These are phyloP conservation scores for Dendrolimus punctatus DNA, from an alignment of 1,140 invertebrate species.

Conservation along the genomic window DNA sequence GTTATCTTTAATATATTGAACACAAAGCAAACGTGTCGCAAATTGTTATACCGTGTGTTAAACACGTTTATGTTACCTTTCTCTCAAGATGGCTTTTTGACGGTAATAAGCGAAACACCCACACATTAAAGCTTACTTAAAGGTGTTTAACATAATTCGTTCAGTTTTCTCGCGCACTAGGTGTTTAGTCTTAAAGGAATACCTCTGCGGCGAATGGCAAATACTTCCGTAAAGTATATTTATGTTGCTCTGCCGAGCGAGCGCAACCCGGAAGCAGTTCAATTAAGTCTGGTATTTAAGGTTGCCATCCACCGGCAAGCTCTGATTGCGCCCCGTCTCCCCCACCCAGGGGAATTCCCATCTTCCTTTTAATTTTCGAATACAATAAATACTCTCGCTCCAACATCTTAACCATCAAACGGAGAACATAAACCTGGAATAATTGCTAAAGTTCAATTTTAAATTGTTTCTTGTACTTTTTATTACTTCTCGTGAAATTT, in stretches of 20 bases:
- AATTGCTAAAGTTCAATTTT: too few relatives aligned
- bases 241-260: slow-evolving; percentile 34
- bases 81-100: too few relatives aligned
- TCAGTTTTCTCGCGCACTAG: slow-evolving; percentile 7
- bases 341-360: slow-evolving; percentile 38
- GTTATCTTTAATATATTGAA: too few relatives aligned
- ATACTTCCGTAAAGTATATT: slow-evolving; percentile 54
- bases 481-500: too few relatives aligned
- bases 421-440: slow-evolving; percentile 8
- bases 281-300: slow-evolving; percentile 70
- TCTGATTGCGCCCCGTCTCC: slow-evolving; percentile 51
- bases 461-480: too few relatives aligned
- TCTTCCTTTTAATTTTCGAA: slow-evolving; percentile 66
- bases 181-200: slow-evolving; percentile 48
- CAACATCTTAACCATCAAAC: slow-evolving; percentile 37
- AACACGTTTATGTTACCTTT: too few relatives aligned
- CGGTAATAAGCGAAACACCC: too few relatives aligned
- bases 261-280: slow-evolving; percentile 55
- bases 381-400: slow-evolving; percentile 58
- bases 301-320: slow-evolving; percentile 53
- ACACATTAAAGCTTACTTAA: too few relatives aligned
- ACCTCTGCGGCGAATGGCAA: slow-evolving; percentile 41
- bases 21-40: too few relatives aligned
- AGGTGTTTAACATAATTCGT: too few relatives aligned
- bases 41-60: too few relatives aligned